Base-by-base conservation (phyloP, 2,797 vertebrate genomes). In the Sus cebifrons region DNA sequence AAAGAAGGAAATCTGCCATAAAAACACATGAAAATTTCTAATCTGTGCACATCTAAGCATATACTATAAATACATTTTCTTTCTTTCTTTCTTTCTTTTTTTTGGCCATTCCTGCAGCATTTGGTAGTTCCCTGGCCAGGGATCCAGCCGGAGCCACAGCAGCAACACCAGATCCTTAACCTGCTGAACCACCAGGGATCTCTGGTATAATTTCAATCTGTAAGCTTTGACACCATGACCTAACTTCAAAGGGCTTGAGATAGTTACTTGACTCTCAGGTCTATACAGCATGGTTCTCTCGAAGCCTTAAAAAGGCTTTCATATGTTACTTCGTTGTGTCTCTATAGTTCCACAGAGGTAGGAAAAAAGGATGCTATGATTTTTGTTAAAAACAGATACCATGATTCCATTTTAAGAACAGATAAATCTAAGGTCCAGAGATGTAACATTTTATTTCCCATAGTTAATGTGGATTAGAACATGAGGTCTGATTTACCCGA, bases 251-350 rank as follows among this genome's bases (percentile, higher is more conserved):
- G 54, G 29, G 12, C n/a, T 75, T 90, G 20, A 40, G 84, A 93
- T 87, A 90, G 25, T 94, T 44, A 82, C 44, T 95, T 82, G 82
- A 94, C 75, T 74, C 54, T 88, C 54, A 65, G 29, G 14, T 83
- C n/a, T 49, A 36, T 20, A 89, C 5, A 65, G 32, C 9, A 56
- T 11, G 56, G 64, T 85, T 90, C 20, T 82, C 92, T 79, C 58
- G 65, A 92, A 75, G 86, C 91, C 17, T 93, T 96, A 73, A 86
- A 94, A 94, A 78, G 54, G 36, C 36, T 88, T 60, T 86, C 18
- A 25, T 67, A n/a, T 40, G 9, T 83, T 62, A 88, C 36, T 20
- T 84, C 27, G 44, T 23, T 65, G 65, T n/a, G 12, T 84, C 92
- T 92, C 77, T 79, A 65, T 44, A 68, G 56, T 77, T 92, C n/a